These are phyloP conservation scores for Cariama cristata DNA, from an alignment of 2,113 vertebrate species.

Conservation along the genomic window DNA sequence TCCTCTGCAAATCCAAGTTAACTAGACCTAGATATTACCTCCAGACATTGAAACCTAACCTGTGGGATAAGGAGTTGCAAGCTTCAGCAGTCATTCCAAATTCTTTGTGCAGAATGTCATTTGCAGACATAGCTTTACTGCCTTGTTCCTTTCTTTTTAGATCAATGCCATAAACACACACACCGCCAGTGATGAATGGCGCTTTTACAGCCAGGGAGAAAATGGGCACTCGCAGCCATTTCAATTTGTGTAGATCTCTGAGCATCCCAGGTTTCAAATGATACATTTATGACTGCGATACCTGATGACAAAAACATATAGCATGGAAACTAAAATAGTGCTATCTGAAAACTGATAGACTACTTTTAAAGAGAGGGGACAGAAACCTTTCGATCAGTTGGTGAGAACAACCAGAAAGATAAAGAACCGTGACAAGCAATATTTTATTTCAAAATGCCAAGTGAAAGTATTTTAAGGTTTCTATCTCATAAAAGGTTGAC, in stretches of 20 bases:
- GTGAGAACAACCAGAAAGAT: background rate
- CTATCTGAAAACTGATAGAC: background rate
- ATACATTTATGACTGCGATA: slow-evolving; percentile 82
- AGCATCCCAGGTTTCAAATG: slow-evolving; percentile 77
- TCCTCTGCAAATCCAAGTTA: background rate
- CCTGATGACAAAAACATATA: slow-evolving; percentile 36
- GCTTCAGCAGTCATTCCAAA: background rate
- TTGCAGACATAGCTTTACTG: background rate
- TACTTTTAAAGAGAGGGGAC: background rate
- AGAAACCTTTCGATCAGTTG: background rate
- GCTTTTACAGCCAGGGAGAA: background rate
- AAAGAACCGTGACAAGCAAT: background rate
- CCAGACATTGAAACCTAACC: background rate
- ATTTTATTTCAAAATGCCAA: background rate
- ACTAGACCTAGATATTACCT: background rate
- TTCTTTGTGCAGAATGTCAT: background rate
- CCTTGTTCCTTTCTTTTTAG: background rate
- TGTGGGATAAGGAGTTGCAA: background rate
- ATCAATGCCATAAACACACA: background rate
- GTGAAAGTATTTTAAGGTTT: background rate
- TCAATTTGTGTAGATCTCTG: slow-evolving; percentile 73
- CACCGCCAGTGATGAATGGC: background rate
- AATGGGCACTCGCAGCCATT: slow-evolving; percentile 78
- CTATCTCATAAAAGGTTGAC: background rate
- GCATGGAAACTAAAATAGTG: background rate